phyloP scores from a whole-genome alignment of 2,797 vertebrate species.

The Pelobates cultripes region DNA sequence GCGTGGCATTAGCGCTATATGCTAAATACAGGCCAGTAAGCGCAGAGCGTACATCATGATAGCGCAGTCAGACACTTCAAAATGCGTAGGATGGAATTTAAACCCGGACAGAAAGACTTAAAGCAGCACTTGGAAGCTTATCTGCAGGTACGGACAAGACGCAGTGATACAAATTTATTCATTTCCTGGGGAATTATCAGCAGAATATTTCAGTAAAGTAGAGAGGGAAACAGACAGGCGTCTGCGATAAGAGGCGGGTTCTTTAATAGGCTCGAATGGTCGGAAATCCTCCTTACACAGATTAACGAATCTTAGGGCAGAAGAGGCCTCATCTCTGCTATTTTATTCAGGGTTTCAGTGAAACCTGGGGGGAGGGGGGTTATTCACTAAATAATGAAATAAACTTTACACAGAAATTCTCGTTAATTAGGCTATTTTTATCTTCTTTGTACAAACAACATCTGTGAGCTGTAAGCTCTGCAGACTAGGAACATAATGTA shows the following conservation, averaged over 20 bases:
- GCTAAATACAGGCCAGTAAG: neutral
- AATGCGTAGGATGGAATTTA: constrained; percentile 23
- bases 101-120: neutral
- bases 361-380: no score
- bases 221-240: neutral
- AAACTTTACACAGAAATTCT: no score
- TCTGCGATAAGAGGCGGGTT: constrained; percentile 7
- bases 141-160: neutral
- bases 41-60: neutral
- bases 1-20: neutral
- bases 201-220: neutral
- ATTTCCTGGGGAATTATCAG: neutral
- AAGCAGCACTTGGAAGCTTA: neutral
- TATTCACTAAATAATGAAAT: no score
- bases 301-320: neutral
- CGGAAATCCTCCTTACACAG: neutral
- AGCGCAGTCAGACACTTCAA: neutral
- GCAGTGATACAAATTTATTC: constrained; percentile 15
- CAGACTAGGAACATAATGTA: no score
- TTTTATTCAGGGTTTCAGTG: no score
- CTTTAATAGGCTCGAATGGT: neutral
- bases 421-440: no score
- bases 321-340: no score
- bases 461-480: no score
- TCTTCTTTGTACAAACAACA: no score